phyloP scores from a whole-genome alignment of 2,888 invertebrate species.

The Drosophila helvetica region DNA sequence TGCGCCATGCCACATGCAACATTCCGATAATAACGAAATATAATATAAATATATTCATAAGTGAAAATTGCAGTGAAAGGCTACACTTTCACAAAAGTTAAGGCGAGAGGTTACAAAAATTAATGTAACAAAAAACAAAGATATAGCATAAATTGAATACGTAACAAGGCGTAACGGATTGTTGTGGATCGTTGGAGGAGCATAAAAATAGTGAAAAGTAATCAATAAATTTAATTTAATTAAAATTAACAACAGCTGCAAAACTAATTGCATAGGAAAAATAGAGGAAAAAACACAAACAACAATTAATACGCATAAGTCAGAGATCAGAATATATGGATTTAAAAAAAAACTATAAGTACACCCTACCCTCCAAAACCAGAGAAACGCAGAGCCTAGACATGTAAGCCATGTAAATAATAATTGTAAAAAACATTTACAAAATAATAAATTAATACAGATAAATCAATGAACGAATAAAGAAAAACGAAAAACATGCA shows the following conservation, averaged over 20 bases:
- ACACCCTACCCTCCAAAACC: conserved; percentile 75
- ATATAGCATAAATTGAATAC: conserved; percentile 44
- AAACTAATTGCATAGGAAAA: conserved; percentile 57
- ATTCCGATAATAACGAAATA: conserved; percentile 39
- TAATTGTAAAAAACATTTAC: conserved; percentile 66
- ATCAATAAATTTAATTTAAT: conserved; percentile 64
- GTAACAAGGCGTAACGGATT: conserved; percentile 43
- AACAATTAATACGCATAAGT: conserved; percentile 72
- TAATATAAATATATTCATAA: neutral
- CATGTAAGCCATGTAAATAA: conserved; percentile 73
- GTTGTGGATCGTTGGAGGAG: conserved; percentile 31
- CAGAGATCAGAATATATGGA: conserved; percentile 54
- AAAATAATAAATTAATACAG: conserved; percentile 48
- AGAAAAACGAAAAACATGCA: conserved; percentile 24
- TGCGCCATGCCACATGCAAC: conserved; percentile 32
- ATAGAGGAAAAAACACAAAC: conserved; percentile 2
- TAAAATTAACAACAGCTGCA: conserved; percentile 51
- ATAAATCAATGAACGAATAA: conserved; percentile 22
- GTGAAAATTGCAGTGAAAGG: neutral
- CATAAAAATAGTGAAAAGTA: conserved; percentile 28
- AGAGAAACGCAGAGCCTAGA: conserved; percentile 61
- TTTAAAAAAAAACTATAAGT: conserved; percentile 56
- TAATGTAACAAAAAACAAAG: conserved; percentile 29
- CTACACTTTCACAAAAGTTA: conserved; percentile 15
- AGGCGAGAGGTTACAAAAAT: conserved; percentile 28